phyloP scores from a whole-genome alignment of 2,888 invertebrate species.

The Cephus pulcher region DNA sequence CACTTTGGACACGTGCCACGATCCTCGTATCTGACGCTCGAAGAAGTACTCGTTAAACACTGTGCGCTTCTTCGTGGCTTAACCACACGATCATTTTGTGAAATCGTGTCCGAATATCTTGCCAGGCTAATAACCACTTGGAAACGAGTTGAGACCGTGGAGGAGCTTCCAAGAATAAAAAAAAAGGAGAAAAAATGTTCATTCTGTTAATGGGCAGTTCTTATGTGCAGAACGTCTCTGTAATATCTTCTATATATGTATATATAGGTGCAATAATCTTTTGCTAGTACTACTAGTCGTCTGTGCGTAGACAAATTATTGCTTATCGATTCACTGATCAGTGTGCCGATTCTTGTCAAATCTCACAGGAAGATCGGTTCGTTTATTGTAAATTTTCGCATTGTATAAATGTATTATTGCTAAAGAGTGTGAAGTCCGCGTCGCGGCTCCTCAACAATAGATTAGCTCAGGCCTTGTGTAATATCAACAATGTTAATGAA shows the following conservation, averaged over 20 bases:
- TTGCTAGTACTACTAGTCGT: not conserved
- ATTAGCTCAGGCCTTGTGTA: not conserved
- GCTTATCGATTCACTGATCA: not conserved
- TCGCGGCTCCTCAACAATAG: not conserved
- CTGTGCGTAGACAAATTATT: not conserved
- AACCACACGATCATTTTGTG: not conserved
- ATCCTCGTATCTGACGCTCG: slow-evolving; percentile 1
- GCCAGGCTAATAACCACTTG: not conserved
- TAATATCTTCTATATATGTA: not conserved
- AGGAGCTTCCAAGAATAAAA: not conserved
- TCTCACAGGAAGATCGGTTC: not conserved
- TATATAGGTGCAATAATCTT: not conserved
- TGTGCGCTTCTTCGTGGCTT: slow-evolving; percentile 12
- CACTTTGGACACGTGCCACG: slow-evolving; percentile 22
- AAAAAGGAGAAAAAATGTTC: not conserved
- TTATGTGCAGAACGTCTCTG: not conserved
- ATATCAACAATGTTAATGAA: not conserved
- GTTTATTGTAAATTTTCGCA: not conserved
- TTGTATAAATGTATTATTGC: not conserved
- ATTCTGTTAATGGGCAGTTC: not conserved
- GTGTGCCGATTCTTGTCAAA: not conserved
- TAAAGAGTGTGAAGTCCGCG: not conserved
- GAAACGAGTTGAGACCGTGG: not conserved
- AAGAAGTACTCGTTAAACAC: slow-evolving; percentile 13
- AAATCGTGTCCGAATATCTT: not conserved